Evolutionary conservation across 2,888 invertebrate genomes (phyloP).

Genomic region (Mimumesa dahlbomi): DNA sequence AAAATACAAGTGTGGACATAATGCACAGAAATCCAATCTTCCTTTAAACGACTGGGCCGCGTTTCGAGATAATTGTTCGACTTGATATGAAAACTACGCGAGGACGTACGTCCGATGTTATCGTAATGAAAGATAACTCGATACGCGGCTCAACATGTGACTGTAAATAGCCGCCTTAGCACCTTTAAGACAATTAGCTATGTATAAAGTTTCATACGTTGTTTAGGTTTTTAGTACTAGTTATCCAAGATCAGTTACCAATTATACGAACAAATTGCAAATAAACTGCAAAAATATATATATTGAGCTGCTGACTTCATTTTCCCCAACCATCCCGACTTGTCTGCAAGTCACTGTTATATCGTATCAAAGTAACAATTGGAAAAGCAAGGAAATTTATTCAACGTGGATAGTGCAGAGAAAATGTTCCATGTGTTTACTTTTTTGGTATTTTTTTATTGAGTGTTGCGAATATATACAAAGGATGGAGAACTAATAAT

Average conservation of each 20-base stretch:
- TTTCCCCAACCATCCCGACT: not conserved
- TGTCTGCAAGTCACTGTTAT: not conserved
- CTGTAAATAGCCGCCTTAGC: slow-evolving; percentile 73
- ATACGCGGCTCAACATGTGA: slow-evolving; percentile 64
- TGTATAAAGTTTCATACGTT: slow-evolving; percentile 78
- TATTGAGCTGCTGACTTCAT: not conserved
- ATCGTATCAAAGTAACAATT: not conserved
- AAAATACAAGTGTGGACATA: slow-evolving; percentile 48
- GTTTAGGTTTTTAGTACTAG: slow-evolving; percentile 76
- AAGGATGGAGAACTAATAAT: slow-evolving; percentile 79
- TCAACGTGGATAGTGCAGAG: not conserved
- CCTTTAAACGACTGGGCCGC: slow-evolving; percentile 65
- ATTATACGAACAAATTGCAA: slow-evolving; percentile 76
- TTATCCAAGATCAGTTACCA: slow-evolving; percentile 77
- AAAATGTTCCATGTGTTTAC: not conserved
- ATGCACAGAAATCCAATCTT: slow-evolving; percentile 71
- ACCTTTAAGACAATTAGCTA: slow-evolving; percentile 69
- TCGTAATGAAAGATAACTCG: slow-evolving; percentile 4
- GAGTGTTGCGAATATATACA: slow-evolving; percentile 80
- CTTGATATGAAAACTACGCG: not conserved
- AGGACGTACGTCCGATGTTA: not conserved
- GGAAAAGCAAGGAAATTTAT: too few species aligned
- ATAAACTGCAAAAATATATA: slow-evolving; percentile 70
- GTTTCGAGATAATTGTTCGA: slow-evolving; percentile 12
- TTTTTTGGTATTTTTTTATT: slow-evolving; percentile 70